Percentiles rank a stretch among this genome's conserved stretches.
Conservation (phyloP, 2,113 vertebrate species). For the Siniperca knerii region DNA sequence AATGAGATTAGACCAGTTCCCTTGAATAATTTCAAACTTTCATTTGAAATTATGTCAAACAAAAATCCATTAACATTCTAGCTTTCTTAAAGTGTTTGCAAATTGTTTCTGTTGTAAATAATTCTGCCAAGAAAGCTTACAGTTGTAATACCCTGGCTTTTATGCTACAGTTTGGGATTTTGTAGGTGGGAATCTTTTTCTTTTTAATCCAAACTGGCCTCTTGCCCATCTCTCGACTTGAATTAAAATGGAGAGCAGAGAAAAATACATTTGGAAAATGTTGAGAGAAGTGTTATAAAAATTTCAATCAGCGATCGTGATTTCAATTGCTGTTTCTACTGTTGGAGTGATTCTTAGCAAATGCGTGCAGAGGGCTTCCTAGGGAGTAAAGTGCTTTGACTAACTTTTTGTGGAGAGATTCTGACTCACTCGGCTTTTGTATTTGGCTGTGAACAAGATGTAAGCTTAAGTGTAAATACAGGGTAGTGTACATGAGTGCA, state of each 20-base stretch:
- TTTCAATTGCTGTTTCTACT: not conserved
- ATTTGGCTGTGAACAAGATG: slow-evolving; percentile 22
- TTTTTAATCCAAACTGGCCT: slow-evolving; percentile 4
- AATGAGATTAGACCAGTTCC: not conserved
- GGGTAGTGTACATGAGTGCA: not conserved
- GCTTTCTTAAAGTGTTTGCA: not conserved
- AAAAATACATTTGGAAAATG: not conserved
- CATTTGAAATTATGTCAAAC: not conserved
- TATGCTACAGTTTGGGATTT: not conserved
- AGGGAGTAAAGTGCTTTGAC: slow-evolving; percentile 12
- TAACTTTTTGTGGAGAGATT: slow-evolving; percentile 23
- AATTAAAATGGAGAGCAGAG: not conserved
- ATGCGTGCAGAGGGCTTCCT: slow-evolving; percentile 6
- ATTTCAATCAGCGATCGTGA: slow-evolving; percentile 6
- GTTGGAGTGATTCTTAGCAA: slow-evolving; percentile 4
- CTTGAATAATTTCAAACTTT: not conserved
- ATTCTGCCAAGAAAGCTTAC: slow-evolving; percentile 2
- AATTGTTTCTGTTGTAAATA: not conserved
- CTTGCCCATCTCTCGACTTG: not conserved
- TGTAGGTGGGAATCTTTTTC: not conserved
- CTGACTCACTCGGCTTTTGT: slow-evolving; percentile 30
- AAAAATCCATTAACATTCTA: not conserved
- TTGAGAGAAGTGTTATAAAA: not conserved
- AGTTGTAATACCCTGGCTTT: not conserved
- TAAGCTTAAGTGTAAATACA: slow-evolving; percentile 15